These are phyloP conservation scores for Musca domestica DNA, from an alignment of 1,140 invertebrate genomes.

Conservation along the genomic window DNA sequence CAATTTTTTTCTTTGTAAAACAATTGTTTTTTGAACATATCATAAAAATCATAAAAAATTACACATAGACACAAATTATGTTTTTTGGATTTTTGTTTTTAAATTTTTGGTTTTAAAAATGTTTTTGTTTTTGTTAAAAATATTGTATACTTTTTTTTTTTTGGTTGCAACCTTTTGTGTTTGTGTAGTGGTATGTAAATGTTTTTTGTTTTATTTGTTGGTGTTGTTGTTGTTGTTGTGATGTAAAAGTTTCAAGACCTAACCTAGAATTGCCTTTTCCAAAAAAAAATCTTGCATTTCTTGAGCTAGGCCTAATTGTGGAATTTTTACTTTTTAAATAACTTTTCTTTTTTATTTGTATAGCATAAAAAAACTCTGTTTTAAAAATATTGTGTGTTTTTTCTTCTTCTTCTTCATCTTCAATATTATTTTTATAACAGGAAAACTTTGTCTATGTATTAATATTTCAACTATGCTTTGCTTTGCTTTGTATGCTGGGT, in stretches of 20 bases:
- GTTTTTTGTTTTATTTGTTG: no score
- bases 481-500: not conserved
- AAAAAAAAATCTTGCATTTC: no score
- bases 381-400: not conserved
- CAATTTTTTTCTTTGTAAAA: not conserved
- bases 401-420: not conserved
- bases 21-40: not conserved
- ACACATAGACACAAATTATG: slow-evolving; percentile 13
- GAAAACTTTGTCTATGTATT: not conserved
- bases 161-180: slow-evolving; percentile 6
- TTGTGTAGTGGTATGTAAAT: not conserved
- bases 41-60: not conserved
- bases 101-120: not conserved
- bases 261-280: no score
- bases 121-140: not conserved
- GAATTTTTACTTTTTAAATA: no score
- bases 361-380: not conserved
- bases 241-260: no score
- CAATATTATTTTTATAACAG: not conserved
- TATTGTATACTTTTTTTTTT: slow-evolving; percentile 7
- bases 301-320: no score
- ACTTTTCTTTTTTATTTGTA: not conserved
- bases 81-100: not conserved
- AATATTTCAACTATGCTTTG: slow-evolving; percentile 18
- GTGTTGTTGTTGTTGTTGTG: no score